phyloP scores from a whole-genome alignment of 2,888 invertebrate genomes.

The Pediacus dermestoides region DNA sequence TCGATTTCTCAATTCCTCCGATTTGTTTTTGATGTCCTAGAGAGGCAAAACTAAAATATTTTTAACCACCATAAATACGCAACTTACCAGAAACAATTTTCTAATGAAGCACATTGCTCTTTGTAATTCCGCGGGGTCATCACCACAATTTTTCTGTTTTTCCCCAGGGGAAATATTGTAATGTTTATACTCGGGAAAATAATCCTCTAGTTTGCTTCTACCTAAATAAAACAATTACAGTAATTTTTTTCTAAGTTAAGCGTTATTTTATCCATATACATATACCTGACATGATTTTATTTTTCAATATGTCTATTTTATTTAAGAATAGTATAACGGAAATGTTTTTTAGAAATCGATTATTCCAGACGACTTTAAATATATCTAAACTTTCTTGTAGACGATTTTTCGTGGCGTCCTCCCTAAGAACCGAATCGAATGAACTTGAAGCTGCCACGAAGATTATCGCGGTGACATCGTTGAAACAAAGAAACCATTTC shows the following conservation, averaged over 20 bases:
- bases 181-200: slow-evolving; percentile 91
- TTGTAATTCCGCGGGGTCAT: slow-evolving; percentile 89
- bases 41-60: too few relatives aligned
- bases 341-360: slow-evolving; percentile 96
- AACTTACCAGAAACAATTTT: slow-evolving; percentile 98
- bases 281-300: slow-evolving; percentile 66
- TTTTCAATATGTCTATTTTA: slow-evolving; percentile 96
- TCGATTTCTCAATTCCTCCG: too few relatives aligned
- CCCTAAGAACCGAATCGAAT: slow-evolving; percentile 96
- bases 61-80: too few relatives aligned
- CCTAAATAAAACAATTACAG: slow-evolving; percentile 64
- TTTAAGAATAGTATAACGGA: slow-evolving; percentile 98
- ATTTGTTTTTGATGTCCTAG: too few relatives aligned
- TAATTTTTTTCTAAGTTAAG: too few relatives aligned
- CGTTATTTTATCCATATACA: too few relatives aligned
- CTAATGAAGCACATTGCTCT: slow-evolving; percentile 99
- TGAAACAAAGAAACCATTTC: slow-evolving; percentile 99
- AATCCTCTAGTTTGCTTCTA: slow-evolving; percentile 97
- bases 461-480: slow-evolving; percentile 99
- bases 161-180: slow-evolving; percentile 70
- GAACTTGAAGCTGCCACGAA: slow-evolving; percentile 98
- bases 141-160: slow-evolving; percentile 52
- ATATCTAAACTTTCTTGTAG: slow-evolving; percentile 93
- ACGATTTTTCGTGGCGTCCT: slow-evolving; percentile 95
- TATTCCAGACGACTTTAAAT: slow-evolving; percentile 99